Evolutionary conservation across 2,113 vertebrate genomes (phyloP).

Genomic region (Engraulis encrasicolus): DNA sequence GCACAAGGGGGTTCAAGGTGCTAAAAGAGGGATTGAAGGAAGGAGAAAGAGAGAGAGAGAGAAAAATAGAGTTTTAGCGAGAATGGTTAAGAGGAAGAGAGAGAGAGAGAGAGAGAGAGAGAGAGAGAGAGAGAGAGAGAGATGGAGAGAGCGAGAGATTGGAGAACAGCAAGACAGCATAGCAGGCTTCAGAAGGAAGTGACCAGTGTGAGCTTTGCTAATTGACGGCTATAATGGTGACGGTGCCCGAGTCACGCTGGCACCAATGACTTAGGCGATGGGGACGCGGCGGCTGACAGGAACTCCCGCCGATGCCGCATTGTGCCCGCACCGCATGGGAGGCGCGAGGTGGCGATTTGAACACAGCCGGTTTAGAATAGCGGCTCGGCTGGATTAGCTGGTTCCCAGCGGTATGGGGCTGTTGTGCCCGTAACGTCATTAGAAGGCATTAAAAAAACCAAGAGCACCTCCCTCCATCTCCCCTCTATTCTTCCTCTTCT

Average conservation of each 20-base stretch:
- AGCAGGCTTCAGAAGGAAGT: conserved; percentile 62
- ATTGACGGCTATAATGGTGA: conserved; percentile 69
- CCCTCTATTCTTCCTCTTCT: conserved; percentile 54
- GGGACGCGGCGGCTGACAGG: conserved; percentile 56
- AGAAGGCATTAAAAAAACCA: conserved; percentile 73
- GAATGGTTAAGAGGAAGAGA: conserved; percentile 21
- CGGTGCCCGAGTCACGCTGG: conserved; percentile 47
- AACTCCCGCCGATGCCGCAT: conserved; percentile 64
- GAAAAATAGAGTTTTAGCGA: conserved; percentile 29
- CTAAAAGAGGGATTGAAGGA: not conserved
- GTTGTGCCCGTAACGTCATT: conserved; percentile 76
- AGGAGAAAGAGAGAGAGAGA: not conserved
- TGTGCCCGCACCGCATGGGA: conserved; percentile 67
- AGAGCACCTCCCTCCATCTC: conserved; percentile 57
- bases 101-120: conserved; percentile 28
- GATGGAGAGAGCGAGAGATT: not conserved
- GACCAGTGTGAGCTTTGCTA: conserved; percentile 68
- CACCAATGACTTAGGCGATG: conserved; percentile 69
- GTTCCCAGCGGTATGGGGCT: conserved; percentile 82
- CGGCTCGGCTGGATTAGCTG: conserved; percentile 74
- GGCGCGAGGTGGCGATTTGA: conserved; percentile 57
- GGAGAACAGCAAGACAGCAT: conserved; percentile 20
- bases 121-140: not conserved
- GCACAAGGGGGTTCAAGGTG: not conserved
- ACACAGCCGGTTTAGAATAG: conserved; percentile 63